Evolutionary conservation across 2,888 invertebrate species (phyloP), one percentile per base, ranked within the genome.

Genomic region (Pilophorus perplexus): DNA sequence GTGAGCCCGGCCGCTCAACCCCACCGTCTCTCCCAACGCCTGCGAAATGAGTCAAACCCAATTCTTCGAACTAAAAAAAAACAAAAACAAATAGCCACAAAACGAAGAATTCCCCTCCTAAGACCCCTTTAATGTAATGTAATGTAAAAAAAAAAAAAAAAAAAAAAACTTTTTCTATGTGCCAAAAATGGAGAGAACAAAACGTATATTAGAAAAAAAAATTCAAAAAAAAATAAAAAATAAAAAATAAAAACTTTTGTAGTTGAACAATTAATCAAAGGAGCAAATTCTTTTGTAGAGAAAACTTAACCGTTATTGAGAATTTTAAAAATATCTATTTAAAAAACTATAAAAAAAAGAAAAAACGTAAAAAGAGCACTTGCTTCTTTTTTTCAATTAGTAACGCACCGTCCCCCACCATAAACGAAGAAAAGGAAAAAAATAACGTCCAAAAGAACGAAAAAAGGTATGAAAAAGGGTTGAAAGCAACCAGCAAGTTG

Each of bases 1-100:
- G 67, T 72, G 72, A 72, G 65, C 20, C 16, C 18, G 23, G 23
- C 27, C 40, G 28, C 48, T 52, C 65, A 40, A 22, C 10, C 55
- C 50, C 42, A 16, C 16, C 44, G 25, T 33, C 27, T 20, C 25
- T 40, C 25, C 40, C 46, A 6, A 12, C 62, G 5, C 62, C 57
- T 27, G n/a, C n/a, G n/a, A n/a, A n/a, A n/a, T n/a, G n/a, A n/a
- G n/a, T n/a, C n/a, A n/a, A n/a, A n/a, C n/a, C 59, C 27, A 10
- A 6, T 42, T 44, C 44, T 27, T 59, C 27, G n/a, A 27, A 23
- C 33, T 16, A 42, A 12, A 42, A 27, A 59, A 25, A 42, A 16
- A 59, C 23, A 52, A 52, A 52, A 18, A 28, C 10, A 28, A 16
- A 12, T 2, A 16, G 28, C 28, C 3, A 27, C 18, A 14, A 14